These are phyloP conservation scores for Paraplagusia blochii DNA, from an alignment of 2,113 vertebrate genomes.

Conservation along the genomic window DNA sequence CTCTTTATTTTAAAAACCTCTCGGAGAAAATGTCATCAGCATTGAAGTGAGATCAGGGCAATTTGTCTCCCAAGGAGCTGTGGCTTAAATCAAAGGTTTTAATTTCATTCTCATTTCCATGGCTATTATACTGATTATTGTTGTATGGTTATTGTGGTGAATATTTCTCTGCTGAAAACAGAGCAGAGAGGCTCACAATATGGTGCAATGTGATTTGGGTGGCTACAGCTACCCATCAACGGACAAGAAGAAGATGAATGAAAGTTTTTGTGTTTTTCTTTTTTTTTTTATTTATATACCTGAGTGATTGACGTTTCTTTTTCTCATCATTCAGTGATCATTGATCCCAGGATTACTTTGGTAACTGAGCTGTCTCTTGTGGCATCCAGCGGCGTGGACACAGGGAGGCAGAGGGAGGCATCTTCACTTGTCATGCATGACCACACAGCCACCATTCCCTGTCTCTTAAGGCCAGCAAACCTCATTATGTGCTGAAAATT, in stretches of 20 bases:
- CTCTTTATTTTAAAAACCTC: background rate
- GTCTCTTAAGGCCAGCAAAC: constrained; percentile 16
- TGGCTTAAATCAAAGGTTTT: background rate
- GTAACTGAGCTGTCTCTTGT: constrained; percentile 61
- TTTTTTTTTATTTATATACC: no score
- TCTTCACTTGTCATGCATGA: constrained; percentile 51
- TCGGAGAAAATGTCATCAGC: background rate
- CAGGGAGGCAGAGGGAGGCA: constrained; percentile 24
- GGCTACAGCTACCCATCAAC: no score
- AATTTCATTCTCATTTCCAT: background rate
- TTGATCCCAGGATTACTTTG: constrained; percentile 63
- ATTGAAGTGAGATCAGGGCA: background rate
- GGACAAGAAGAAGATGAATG: no score
- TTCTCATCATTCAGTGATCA: constrained; percentile 51
- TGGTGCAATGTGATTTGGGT: no score
- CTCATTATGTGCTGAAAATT: constrained; percentile 47
- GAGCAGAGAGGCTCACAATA: no score
- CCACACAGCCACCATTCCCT: constrained; percentile 30
- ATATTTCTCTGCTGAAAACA: no score
- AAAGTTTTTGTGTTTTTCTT: no score
- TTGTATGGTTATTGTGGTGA: background rate
- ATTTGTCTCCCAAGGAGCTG: background rate
- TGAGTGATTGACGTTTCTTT: constrained; percentile 44
- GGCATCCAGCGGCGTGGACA: constrained; percentile 54
- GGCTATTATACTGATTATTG: background rate